Evolutionary conservation across 2,113 vertebrate genomes (phyloP), one percentile per base, ranked within the genome.

Genomic region (Muntiacus muntjak): DNA sequence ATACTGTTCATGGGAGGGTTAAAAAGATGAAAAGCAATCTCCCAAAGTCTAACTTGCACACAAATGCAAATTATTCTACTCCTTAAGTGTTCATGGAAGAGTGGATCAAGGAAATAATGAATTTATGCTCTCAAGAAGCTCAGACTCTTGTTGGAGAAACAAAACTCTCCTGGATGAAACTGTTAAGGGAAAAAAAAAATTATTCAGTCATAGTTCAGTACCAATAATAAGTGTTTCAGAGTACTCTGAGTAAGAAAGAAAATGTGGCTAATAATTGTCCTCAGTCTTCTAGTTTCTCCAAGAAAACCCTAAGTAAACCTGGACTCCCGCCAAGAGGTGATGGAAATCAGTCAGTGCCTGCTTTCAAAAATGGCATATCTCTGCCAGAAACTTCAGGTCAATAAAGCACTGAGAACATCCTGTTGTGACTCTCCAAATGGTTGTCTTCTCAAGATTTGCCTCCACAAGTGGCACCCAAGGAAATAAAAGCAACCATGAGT

Each of bases 261-360:
- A 92, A 57, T 45, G 15, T 57, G 33, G 50, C 40, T 90, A 87
- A 92, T 89, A 92, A 92, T 47, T 94, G 88, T 47, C 28, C n/a
- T 94, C 57, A 33, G 54, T 67, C 26, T 87, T 85, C 23, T 60
- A 90, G 25, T 36, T 89, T 57, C 58, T 93, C 25, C 40, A 89
- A 95, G 67, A 96, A 95, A 93, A 89, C n/a, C n/a, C 54, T 21
- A 83, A 89, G 36, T 67, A 91, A 97, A 98, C 5, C 16, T 33
- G 13, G 26, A 88, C 23, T 45, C 12, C 84, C 23, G 43, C 58
- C 95, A 96, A n/a, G 45, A 89, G 50, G 55, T 40, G 30, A 47
- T 33, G 17, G 88, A 82, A 94, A 91, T 91, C 83, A 89, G 60
- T 64, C 50, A 82, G 30, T n/a, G 40, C 30, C 40, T 90, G 58